These are phyloP conservation scores for Uria lomvia DNA, from an alignment of 2,113 vertebrate genomes.

Conservation along the genomic window DNA sequence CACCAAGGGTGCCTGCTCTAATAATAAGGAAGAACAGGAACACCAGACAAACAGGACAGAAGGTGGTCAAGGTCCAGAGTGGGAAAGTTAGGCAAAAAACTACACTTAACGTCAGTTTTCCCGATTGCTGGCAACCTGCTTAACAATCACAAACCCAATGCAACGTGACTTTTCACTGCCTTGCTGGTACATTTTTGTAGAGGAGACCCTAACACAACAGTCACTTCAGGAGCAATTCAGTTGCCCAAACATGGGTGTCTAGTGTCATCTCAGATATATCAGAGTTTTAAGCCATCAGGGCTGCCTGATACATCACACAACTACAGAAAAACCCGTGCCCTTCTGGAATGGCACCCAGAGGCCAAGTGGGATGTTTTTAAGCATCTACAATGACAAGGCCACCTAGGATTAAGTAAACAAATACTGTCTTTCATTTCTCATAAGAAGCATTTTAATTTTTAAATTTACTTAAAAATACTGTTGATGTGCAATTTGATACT, in stretches of 20 bases:
- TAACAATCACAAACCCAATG: not conserved
- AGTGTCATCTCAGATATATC: not conserved
- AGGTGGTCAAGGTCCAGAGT: conserved; percentile 48
- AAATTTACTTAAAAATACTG: not conserved
- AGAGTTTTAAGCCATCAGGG: not conserved
- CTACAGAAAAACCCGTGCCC: not conserved
- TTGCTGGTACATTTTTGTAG: not conserved
- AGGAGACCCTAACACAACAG: not conserved
- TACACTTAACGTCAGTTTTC: not conserved
- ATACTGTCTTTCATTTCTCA: not conserved
- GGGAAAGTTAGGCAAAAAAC: conserved; percentile 29
- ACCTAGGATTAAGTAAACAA: not conserved
- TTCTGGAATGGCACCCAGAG: not conserved
- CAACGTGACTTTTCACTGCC: not conserved
- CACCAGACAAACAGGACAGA: conserved; percentile 69
- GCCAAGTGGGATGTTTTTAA: not conserved
- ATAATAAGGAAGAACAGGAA: conserved; percentile 70
- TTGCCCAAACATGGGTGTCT: not conserved
- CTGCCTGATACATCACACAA: not conserved
- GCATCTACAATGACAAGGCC: not conserved
- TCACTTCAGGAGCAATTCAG: not conserved
- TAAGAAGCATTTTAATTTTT: not conserved
- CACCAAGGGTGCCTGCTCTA: conserved; percentile 84
- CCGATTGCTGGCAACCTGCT: not conserved
- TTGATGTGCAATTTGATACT: not conserved